Conservation (phyloP, 2,797 vertebrate genomes). For the Falco naumanni region DNA sequence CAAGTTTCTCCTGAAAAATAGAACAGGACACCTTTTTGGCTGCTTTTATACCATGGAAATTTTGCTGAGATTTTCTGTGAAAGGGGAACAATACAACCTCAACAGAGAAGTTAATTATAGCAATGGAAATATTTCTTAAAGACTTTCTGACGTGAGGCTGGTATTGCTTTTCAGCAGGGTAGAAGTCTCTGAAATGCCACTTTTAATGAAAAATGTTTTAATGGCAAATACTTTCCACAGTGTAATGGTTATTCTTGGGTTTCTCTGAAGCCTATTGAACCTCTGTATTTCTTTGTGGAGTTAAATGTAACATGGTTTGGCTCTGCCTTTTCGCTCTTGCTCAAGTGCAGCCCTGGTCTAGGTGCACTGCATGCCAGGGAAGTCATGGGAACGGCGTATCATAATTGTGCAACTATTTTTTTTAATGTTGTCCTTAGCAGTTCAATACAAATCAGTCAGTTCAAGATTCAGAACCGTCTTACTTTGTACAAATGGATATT, state of each 20-base stretch:
- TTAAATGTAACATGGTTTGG: slow-evolving; percentile 39
- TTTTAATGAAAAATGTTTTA: slow-evolving; percentile 55
- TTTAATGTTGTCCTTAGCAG: not conserved
- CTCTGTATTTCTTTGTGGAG: slow-evolving; percentile 21
- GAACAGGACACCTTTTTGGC: slow-evolving; percentile 33
- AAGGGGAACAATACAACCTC: slow-evolving; percentile 37
- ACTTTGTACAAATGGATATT: too few species aligned
- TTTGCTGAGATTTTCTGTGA: not conserved
- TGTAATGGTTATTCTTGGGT: slow-evolving; percentile 60
- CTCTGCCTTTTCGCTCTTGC: slow-evolving; percentile 16
- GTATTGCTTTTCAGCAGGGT: slow-evolving; percentile 54
- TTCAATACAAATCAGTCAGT: too few species aligned
- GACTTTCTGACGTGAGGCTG: slow-evolving; percentile 34
- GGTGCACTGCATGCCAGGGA: slow-evolving; percentile 21
- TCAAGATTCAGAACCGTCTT: too few species aligned
- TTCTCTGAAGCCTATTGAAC: slow-evolving; percentile 29
- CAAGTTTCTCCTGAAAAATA: slow-evolving; percentile 8
- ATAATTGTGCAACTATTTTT: not conserved
- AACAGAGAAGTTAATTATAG: slow-evolving; percentile 43
- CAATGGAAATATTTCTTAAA: slow-evolving; percentile 47
- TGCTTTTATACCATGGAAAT: not conserved
- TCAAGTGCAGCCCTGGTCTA: not conserved
- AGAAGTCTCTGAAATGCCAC: slow-evolving; percentile 42
- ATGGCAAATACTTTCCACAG: slow-evolving; percentile 59
- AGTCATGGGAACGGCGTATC: not conserved